Conservation (phyloP, 2,888 invertebrate genomes). For the Oligia fasciuncula region DNA sequence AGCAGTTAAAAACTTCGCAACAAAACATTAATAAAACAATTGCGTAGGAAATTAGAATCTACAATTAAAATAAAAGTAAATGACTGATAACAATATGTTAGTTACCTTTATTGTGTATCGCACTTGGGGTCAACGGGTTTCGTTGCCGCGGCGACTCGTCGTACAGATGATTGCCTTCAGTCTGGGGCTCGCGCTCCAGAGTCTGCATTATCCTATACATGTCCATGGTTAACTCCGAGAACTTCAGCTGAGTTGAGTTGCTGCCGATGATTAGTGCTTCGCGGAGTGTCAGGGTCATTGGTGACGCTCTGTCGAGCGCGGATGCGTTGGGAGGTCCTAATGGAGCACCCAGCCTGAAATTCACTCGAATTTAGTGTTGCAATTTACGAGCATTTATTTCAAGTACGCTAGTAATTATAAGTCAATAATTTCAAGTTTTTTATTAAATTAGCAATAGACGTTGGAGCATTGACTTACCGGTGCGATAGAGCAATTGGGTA, state of each 20-base stretch:
- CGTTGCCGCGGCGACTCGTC: slow-evolving; percentile 87
- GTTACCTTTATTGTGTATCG: slow-evolving; percentile 78
- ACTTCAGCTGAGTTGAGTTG: slow-evolving; percentile 98
- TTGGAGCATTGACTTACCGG: slow-evolving; percentile 88
- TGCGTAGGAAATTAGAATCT: not conserved
- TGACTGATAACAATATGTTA: not conserved
- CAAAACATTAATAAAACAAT: slow-evolving; percentile 1
- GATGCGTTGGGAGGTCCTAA: slow-evolving; percentile 90
- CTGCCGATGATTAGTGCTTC: slow-evolving; percentile 98
- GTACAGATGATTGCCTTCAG: slow-evolving; percentile 93
- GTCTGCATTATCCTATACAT: slow-evolving; percentile 99
- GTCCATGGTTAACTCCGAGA: slow-evolving; percentile 98
- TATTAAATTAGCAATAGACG: not conserved
- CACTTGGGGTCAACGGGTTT: slow-evolving; percentile 87
- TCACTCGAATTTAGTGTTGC: not conserved
- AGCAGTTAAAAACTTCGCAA: slow-evolving; percentile 22
- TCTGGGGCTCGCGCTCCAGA: slow-evolving; percentile 97
- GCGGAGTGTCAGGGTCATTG: slow-evolving; percentile 96
- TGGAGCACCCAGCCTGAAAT: slow-evolving; percentile 93
- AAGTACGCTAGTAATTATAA: not conserved
- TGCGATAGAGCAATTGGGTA: slow-evolving; percentile 94
- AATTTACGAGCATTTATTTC: slow-evolving; percentile 3
- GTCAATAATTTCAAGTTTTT: not conserved
- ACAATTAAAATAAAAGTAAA: not conserved
- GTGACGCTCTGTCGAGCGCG: slow-evolving; percentile 93